Percentiles rank a stretch among this genome's conserved stretches.
Evolutionary conservation across 2,113 vertebrate genomes (phyloP).

Genomic region (Gopherus flavomarginatus): DNA sequence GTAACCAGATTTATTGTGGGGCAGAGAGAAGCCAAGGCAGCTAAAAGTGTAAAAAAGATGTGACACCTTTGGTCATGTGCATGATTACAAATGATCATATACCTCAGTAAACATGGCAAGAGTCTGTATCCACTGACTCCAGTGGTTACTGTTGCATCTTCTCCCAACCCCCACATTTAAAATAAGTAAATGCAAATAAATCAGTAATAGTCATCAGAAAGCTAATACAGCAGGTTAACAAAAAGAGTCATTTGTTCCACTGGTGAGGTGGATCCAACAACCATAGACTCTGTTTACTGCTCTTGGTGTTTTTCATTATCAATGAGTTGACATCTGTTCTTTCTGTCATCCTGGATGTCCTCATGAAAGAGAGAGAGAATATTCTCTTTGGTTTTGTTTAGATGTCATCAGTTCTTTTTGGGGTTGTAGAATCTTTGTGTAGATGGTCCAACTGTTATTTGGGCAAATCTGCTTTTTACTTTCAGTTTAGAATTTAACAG

Average conservation of each 20-base stretch:
- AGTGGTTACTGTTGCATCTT: neutral
- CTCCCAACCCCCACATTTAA: too few species aligned
- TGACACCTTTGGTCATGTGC: too few species aligned
- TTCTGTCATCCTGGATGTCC: neutral
- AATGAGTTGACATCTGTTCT: neutral
- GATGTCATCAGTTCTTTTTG: neutral
- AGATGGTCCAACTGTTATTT: neutral
- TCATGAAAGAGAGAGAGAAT: neutral
- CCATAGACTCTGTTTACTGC: too few species aligned
- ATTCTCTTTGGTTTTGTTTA: neutral
- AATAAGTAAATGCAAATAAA: too few species aligned
- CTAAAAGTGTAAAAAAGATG: too few species aligned
- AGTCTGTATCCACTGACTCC: too few species aligned
- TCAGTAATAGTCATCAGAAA: too few species aligned
- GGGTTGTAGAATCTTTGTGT: neutral
- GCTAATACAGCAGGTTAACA: too few species aligned
- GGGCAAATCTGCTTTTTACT: neutral
- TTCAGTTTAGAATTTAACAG: neutral
- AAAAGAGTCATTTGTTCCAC: too few species aligned
- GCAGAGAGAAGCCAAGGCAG: neutral
- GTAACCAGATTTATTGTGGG: neutral
- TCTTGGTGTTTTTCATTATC: neutral
- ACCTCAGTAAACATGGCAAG: too few species aligned
- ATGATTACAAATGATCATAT: too few species aligned
- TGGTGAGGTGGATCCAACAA: too few species aligned